phyloP scores from a whole-genome alignment of 2,797 vertebrate species.

The Typhlichthys subterraneus region DNA sequence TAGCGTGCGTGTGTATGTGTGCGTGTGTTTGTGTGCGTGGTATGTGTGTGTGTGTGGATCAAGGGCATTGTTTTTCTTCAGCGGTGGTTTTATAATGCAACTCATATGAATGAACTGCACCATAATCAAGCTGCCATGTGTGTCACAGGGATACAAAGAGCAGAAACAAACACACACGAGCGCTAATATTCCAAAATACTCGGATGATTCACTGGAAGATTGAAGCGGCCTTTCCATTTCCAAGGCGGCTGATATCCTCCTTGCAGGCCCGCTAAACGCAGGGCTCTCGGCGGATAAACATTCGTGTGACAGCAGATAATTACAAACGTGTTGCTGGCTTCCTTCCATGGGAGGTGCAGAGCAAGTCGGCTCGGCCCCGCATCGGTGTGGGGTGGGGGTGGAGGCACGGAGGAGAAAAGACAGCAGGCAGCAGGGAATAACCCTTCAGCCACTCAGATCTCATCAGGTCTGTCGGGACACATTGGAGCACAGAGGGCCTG shows the following conservation, averaged over 20 bases:
- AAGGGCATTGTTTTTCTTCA: constrained; percentile 80
- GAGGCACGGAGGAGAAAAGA: constrained; percentile 68
- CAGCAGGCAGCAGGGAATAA: constrained; percentile 79
- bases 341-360: constrained; percentile 19
- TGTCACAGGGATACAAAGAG: constrained; percentile 54
- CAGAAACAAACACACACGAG: constrained; percentile 33
- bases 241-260: too few relatives aligned
- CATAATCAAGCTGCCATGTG: neutral
- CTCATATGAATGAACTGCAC: constrained; percentile 41
- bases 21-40: constrained; percentile 40
- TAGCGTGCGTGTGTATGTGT: constrained; percentile 37
- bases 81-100: constrained; percentile 70
- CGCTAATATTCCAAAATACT: constrained; percentile 27
- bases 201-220: constrained; percentile 30
- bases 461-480: constrained; percentile 83
- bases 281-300: constrained; percentile 21
- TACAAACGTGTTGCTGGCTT: constrained; percentile 30
- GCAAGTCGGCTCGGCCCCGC: constrained; percentile 40
- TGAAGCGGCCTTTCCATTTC: constrained; percentile 18
- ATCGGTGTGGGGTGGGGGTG: constrained; percentile 47
- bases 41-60: constrained; percentile 61
- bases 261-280: constrained; percentile 3
- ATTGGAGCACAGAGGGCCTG: constrained; percentile 78
- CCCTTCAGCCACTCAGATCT: constrained; percentile 80
- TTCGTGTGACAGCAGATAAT: constrained; percentile 22